These are phyloP conservation scores for Drosophila buzzatii DNA, from an alignment of 2,888 invertebrate genomes.

Conservation along the genomic window DNA sequence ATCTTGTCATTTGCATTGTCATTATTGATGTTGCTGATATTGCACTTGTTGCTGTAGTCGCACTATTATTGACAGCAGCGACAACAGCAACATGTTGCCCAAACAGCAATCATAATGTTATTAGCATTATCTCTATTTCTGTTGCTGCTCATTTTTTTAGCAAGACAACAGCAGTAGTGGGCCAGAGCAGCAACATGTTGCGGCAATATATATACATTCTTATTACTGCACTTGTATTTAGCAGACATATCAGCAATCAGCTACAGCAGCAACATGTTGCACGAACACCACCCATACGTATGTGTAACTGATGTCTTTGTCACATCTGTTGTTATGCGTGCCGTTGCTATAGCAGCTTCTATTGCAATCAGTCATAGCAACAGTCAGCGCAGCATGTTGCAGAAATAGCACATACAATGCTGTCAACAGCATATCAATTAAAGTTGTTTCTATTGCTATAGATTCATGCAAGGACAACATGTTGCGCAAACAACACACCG, in stretches of 20 bases:
- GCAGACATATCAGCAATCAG: background rate
- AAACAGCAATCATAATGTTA: background rate
- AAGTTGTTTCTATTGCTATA: background rate
- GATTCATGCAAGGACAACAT: background rate
- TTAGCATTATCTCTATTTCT: background rate
- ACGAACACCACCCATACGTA: slow-evolving; percentile 4
- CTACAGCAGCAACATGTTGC: slow-evolving; percentile 41
- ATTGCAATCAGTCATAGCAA: background rate
- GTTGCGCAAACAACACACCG: background rate
- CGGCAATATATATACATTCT: background rate
- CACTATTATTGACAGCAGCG: background rate
- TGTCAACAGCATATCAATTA: background rate
- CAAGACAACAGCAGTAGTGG: background rate
- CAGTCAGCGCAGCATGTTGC: background rate
- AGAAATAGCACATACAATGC: background rate
- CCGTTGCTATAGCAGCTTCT: slow-evolving; percentile 5
- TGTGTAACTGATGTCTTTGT: background rate
- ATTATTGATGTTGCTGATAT: background rate
- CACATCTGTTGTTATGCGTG: too few relatives aligned
- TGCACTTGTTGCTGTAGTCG: background rate
- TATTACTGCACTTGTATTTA: background rate
- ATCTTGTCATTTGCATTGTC: background rate
- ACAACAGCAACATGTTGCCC: background rate
- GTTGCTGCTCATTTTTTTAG: background rate
- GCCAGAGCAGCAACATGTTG: background rate